phyloP scores from a whole-genome alignment of 2,797 vertebrate species.

The Anableps anableps region DNA sequence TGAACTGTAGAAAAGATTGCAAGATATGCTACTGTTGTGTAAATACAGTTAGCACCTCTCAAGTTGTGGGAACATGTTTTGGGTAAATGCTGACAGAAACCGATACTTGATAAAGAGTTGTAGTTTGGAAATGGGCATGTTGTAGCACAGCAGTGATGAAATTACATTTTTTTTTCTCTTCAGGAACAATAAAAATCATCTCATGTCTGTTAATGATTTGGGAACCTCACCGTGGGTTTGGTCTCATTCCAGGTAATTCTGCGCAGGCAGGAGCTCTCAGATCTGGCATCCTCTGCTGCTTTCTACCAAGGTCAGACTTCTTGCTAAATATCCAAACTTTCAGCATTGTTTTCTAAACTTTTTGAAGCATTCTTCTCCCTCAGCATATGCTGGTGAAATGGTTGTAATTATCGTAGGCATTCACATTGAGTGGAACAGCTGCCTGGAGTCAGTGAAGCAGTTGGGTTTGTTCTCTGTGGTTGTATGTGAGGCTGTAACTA shows the following conservation, averaged over 20 bases:
- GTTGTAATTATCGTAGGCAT: slow-evolving; percentile 22
- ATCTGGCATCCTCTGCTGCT: slow-evolving; percentile 28
- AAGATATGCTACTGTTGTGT: neutral
- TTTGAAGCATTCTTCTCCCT: slow-evolving; percentile 1
- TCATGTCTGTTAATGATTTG: slow-evolving; percentile 41
- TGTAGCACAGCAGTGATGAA: slow-evolving; percentile 18
- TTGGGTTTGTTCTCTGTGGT: slow-evolving; percentile 1
- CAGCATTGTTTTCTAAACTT: slow-evolving; percentile 8
- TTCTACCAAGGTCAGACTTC: slow-evolving; percentile 20
- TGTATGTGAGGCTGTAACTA: slow-evolving; percentile 3
- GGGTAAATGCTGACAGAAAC: slow-evolving; percentile 7
- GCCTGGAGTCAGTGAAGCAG: slow-evolving; percentile 17
- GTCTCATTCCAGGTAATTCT: slow-evolving; percentile 34
- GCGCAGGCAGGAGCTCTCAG: slow-evolving; percentile 15
- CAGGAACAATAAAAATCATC: slow-evolving; percentile 39
- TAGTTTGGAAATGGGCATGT: neutral
- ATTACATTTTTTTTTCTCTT: slow-evolving; percentile 40
- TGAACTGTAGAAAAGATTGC: neutral
- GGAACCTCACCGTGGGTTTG: slow-evolving; percentile 27
- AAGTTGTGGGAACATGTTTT: neutral
- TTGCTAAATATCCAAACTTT: slow-evolving; percentile 10
- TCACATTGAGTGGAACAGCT: slow-evolving; percentile 22
- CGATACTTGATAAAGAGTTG: neutral
- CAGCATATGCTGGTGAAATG: slow-evolving; percentile 17
- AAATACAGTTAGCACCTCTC: neutral